Evolutionary conservation across 2,113 vertebrate genomes (phyloP).

Genomic region (Bujurquina vittata): DNA sequence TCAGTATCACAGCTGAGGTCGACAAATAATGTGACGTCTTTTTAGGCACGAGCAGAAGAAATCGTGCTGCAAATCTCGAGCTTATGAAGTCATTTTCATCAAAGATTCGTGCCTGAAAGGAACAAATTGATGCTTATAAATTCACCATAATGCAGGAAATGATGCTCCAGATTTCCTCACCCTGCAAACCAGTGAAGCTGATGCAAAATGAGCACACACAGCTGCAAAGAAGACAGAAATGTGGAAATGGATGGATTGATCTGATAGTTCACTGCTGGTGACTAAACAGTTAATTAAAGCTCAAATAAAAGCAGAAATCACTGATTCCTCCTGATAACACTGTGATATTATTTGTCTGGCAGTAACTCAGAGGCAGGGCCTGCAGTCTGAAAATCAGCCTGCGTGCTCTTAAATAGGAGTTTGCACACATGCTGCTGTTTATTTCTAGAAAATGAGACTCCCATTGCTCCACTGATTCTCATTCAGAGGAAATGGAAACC

Average conservation of each 20-base stretch:
- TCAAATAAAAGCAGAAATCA: slow-evolving; percentile 1
- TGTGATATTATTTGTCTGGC: background rate
- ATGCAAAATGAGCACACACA: background rate
- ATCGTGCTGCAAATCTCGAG: background rate
- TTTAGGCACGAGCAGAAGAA: background rate
- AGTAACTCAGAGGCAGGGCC: background rate
- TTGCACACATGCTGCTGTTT: slow-evolving; percentile 2
- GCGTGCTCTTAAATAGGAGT: background rate
- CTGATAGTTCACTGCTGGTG: background rate
- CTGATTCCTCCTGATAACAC: background rate
- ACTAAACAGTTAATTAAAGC: slow-evolving; percentile 4
- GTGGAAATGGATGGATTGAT: background rate
- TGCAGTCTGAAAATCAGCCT: background rate
- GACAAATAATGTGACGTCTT: background rate
- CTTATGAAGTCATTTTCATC: background rate
- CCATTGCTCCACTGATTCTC: background rate
- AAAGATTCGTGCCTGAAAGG: too few relatives aligned
- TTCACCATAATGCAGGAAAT: background rate
- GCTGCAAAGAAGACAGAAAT: background rate
- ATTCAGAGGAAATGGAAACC: slow-evolving; percentile 23
- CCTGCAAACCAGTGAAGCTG: background rate
- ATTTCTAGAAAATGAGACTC: slow-evolving; percentile 14
- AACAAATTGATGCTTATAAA: background rate
- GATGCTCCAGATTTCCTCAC: too few relatives aligned
- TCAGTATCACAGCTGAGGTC: background rate